phyloP scores from a whole-genome alignment of 2,797 vertebrate species.

The Lutjanus argentimaculatus region DNA sequence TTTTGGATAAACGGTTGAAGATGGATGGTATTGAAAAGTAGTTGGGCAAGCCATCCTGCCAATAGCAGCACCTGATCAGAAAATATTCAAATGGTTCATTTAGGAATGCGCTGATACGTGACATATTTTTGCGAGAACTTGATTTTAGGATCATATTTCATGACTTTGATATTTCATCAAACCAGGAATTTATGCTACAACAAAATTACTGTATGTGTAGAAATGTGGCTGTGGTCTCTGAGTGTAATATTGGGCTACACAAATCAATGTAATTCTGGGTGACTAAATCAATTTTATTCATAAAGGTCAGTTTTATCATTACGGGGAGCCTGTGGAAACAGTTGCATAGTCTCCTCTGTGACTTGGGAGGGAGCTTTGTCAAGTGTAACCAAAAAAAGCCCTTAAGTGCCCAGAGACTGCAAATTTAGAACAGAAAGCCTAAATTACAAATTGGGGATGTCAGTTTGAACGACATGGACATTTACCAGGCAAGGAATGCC shows the following conservation, averaged over 20 bases:
- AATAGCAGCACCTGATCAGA: neutral
- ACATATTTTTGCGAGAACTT: neutral
- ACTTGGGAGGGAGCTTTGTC: neutral
- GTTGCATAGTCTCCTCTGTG: neutral
- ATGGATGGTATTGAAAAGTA: too few relatives aligned
- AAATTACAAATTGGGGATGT: conserved; percentile 12
- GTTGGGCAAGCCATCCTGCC: neutral
- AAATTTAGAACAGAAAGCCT: neutral
- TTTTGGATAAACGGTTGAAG: too few relatives aligned
- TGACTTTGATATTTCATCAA: neutral
- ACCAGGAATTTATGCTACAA: too few relatives aligned
- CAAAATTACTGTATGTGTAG: neutral
- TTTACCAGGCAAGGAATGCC: neutral
- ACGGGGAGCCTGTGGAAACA: neutral
- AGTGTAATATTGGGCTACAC: neutral
- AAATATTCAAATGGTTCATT: neutral
- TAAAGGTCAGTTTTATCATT: conserved; percentile 3
- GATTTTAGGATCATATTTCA: neutral
- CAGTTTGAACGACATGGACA: neutral
- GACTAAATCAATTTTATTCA: neutral
- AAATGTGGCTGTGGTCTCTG: neutral
- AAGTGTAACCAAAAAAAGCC: neutral
- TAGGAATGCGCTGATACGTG: neutral
- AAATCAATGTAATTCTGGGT: neutral
- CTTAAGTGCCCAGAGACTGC: neutral